phyloP scores from a whole-genome alignment of 2,797 vertebrate species.

The Hirundo rustica region DNA sequence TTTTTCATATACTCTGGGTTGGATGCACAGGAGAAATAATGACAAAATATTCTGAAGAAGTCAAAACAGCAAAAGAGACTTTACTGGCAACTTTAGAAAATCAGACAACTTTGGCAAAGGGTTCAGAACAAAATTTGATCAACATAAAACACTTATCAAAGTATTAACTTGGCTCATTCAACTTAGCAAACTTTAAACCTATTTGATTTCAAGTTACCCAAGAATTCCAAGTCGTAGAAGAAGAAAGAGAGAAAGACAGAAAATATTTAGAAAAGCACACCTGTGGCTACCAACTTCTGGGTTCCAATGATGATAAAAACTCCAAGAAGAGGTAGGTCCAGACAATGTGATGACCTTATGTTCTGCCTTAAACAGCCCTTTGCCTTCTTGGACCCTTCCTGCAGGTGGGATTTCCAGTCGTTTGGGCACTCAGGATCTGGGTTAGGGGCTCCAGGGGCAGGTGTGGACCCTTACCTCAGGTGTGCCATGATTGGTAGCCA shows the following conservation, averaged over 20 bases:
- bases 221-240: background rate
- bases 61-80: background rate
- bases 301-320: background rate
- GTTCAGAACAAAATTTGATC: too few species aligned
- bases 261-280: background rate
- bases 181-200: background rate
- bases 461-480: background rate
- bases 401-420: background rate
- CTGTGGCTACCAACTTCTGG: background rate
- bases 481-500: background rate
- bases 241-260: background rate
- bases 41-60: background rate
- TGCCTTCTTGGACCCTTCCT: background rate
- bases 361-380: background rate
- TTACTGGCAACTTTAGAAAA: too few species aligned
- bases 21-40: background rate
- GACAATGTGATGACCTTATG: background rate
- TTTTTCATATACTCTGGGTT: background rate
- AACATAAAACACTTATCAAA: too few species aligned
- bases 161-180: background rate
- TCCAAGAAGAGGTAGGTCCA: background rate
- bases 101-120: too few species aligned
- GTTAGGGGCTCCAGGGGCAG: background rate
- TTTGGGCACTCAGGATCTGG: background rate
- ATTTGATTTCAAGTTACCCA: rapidly evolving